Base-by-base conservation (phyloP, 2,888 invertebrate species). In the Margaritifera margaritifera region DNA sequence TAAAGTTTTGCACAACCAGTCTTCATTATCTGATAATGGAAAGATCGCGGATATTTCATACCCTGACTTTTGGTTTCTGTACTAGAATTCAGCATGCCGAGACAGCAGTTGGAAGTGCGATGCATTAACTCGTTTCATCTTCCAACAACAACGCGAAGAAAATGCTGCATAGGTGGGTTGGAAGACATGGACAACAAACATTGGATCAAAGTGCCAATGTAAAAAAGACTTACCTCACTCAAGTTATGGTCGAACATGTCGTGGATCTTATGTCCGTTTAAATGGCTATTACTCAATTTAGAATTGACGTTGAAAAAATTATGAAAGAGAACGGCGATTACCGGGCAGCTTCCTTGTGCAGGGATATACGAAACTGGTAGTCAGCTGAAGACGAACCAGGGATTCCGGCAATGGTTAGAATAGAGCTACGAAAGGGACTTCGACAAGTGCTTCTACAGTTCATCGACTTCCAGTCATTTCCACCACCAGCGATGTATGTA, bases 331-430 rank as follows among this genome's bases (percentile, higher is more conserved):
- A 66, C n/a, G 66, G 72, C 1, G 60, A 69, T 58, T 11, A 50
- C 20, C n/a, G 51, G 15, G 60, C 51, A 19, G 69, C 72, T 18
- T 51, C 31, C 19, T 20, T 72, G 4, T 72, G 69, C 42, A n/a
- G 20, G 15, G 69, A 68, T 62, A 52, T 70, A 2, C 50, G 55
- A 22, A 15, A 24, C 6, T 70, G 70, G 70, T 73, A 68, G 68
- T 6, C 27, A 22, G 60, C 69, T 25, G 73, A 73, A 50, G 73
- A 73, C 51, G 59, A 55, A 20, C 64, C 66, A n/a, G 75, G 74
- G 27, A 68, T 78, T 11, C 22, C 64, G 6, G 67, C 73, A n/a
- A n/a, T n/a, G n/a, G n/a, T n/a, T n/a, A 59, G 77, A 55, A 55
- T 67, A n/a, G 19, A 56, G 51, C 8, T 68, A 50, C 54, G 69